Evolutionary conservation across 2,797 vertebrate species (phyloP), one percentile per base, ranked within the genome.

Genomic region (Calcarius lapponicus): DNA sequence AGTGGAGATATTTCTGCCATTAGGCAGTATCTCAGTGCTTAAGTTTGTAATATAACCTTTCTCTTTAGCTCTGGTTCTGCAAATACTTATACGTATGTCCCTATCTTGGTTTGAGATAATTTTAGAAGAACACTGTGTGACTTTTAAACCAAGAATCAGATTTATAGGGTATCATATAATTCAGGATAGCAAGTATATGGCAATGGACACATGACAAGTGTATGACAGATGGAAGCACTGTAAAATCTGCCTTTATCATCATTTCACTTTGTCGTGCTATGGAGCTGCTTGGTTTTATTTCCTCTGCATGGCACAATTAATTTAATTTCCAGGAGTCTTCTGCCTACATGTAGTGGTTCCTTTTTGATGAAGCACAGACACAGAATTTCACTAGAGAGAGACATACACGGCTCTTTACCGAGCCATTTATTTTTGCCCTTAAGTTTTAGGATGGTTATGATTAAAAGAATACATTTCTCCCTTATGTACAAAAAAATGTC

Each of bases 261-360:
- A 4, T 91, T 92, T 92, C 38, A 13, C 50, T 85, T 3, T 53
- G 65, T 38, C 1, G 0, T 86, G 65, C 65, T 69, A 34, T 70
- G 31, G 50, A 89, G 76, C 64, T 31, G 5, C 38, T 89, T 82
- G 74, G 34, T 56, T 95, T 93, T 85, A 89, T 95, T 95, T 86
- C 21, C 43, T 95, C 60, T 76, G 45, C 47, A 53, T 29, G 72
- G 45, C 42, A 78, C n/a, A 47, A 40, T 93, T 79, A 84, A 74
- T 86, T 94, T 90, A 48, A 88, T 70, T 92, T 92, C 36, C 45
- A 50, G 57, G 34, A 92, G 13, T n/a, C 48, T 91, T 84, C 53
- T 91, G 64, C 57, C 54, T 74, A 50, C 53, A 36, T 2, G 1
- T 21, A 10, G 32, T 45, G 25, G 60, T 29, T 85, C 34, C 28